Evolutionary conservation across 2,888 invertebrate genomes (phyloP), one percentile per base, ranked within the genome.

Genomic region (Spilosoma lubricipeda): DNA sequence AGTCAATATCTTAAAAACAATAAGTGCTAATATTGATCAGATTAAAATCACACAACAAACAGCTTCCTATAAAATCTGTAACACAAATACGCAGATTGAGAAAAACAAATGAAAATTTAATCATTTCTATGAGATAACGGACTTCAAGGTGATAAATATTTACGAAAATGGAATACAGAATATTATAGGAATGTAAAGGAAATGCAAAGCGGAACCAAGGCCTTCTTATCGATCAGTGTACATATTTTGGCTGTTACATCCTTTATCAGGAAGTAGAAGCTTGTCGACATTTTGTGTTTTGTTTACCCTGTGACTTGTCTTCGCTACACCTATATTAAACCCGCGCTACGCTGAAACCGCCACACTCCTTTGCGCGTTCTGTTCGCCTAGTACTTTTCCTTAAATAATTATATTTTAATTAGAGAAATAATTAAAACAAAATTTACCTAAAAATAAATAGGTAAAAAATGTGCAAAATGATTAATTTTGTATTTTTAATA

Each of bases 231-330:
- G 90, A 90, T 92, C 88, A 88, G 87, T 89, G 88, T 88, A 91
- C 89, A 91, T 89, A 88, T 90, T 91, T 91, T 90, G 82, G 84
- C 82, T 87, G 87, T 82, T 82, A 88, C 85, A 91, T 93, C 93
- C 93, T 92, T 91, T 92, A 92, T 92, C 92, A 93, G 91, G 92
- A 92, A 94, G 90, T 91, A 86, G 89, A 91, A 92, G 93, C 90
- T 91, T 90, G 93, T 85, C 85, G 86, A 77, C 81, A 80, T 81
- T 81, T 78, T 67, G 72, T 74, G 82, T 71, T 84, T 76, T 91
- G 91, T 93, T 93, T 93, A 91, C 91, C 90, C 90, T 92, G 89
- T 90, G 90, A 88, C 90, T 83, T 86, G 86, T 88, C 87, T 85
- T 83, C 83, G 85, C 82, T 82, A 81, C 85, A 79, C 79, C 87